A percentile compares a stretch with the other conserved stretches of the same genome.
phyloP scores from a whole-genome alignment of 1,140 invertebrate genomes.

The Meloidogyne chitwoodi region DNA sequence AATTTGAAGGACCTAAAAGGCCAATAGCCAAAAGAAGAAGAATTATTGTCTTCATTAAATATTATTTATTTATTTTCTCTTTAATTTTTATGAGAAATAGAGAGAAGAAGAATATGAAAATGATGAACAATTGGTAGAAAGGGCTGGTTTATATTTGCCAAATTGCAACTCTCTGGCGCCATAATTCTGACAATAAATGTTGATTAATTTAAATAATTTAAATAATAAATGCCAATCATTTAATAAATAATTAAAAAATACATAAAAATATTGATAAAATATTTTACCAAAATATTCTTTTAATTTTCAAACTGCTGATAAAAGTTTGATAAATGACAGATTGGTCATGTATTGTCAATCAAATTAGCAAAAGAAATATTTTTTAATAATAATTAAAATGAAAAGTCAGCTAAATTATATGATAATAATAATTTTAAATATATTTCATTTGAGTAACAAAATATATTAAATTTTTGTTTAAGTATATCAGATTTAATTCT shows the following conservation, averaged over 20 bases:
- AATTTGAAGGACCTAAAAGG: not conserved
- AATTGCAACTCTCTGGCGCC: not conserved
- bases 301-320: not conserved
- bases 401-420: too few species aligned
- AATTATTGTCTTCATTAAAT: not conserved
- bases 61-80: not conserved
- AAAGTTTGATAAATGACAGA: not conserved
- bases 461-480: too few species aligned
- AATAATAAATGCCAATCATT: not conserved
- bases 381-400: too few species aligned
- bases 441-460: too few species aligned
- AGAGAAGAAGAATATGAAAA: not conserved
- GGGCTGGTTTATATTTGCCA: not conserved
- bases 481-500: too few species aligned
- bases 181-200: not conserved
- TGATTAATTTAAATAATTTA: too few species aligned
- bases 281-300: not conserved
- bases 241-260: not conserved
- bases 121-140: not conserved
- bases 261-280: not conserved
- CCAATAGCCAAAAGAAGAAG: not conserved
- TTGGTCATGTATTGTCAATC: not conserved
- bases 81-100: too few species aligned
- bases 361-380: not conserved
- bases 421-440: too few species aligned